Evolutionary conservation across 2,797 vertebrate genomes (phyloP), one percentile per base, ranked within the genome.

Genomic region (Prunella strophiata): DNA sequence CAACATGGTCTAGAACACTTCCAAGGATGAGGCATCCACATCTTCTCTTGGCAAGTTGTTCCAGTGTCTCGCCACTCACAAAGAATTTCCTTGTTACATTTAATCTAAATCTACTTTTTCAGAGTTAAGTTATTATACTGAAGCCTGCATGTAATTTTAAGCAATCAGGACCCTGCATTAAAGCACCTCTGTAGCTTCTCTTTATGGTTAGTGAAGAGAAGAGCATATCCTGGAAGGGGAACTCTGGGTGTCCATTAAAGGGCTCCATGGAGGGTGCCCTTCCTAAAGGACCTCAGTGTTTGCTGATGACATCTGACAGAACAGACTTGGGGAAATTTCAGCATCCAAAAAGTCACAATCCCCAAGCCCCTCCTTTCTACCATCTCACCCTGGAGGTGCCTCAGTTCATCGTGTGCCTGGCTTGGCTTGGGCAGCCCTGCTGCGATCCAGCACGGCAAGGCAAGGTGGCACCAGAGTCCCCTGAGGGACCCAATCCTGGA

Each of bases 331-430:
- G 43, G 13, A 42, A 92, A 62, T 76, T 57, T 82, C 42, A 59
- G 22, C 16, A 62, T 5, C 11, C 2, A 26, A 59, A 74, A 16
- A 15, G 14, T 34, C 32, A 23, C 17, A 40, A 1, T 47, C 25
- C 16, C 15, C 38, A 74, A 61, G 10, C 16, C 6, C 27, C 27
- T 88, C 25, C 16, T 92, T 42, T 89, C 48, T 34, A 32, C 47
- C 19, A 30, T 9, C 30, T 61, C 40, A 65, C 20, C 50, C 30
- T 80, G 38, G 34, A 91, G 30, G 20, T 65, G 50, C 38, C 50
- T n/a, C 27, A 1, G 29, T 45, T 70, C 2, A 0, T 30, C 0
- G 0, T 10, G 27, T 54, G 29, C 40, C 66, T 84, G 62, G 36
- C 29, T 90, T 16, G 34, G 16, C 32, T 59, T 25, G 25, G 21